A percentile compares a stretch with the other conserved stretches of the same genome.
Evolutionary conservation across 2,888 invertebrate genomes (phyloP).

Genomic region (Chloroclysta siterata): DNA sequence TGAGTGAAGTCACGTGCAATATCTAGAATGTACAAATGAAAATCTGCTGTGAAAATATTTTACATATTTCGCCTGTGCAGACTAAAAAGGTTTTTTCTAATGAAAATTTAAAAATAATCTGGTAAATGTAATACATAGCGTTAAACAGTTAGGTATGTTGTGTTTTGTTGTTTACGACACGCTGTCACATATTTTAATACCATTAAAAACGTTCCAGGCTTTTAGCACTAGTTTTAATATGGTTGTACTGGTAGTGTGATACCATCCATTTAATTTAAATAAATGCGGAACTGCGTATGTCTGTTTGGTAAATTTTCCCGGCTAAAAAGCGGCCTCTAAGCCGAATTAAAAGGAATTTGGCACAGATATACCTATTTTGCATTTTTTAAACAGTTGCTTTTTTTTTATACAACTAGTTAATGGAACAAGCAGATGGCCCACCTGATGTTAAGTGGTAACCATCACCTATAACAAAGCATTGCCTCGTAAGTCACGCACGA

Average conservation of each 20-base stretch:
- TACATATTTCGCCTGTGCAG: neutral
- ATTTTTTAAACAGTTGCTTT: no score
- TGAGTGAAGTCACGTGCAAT: neutral
- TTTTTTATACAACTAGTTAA: no score
- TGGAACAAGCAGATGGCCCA: no score
- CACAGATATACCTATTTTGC: no score
- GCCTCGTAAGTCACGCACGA: no score
- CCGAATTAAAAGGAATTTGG: no score
- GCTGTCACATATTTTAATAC: slow-evolving; percentile 47
- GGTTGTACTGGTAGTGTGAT: neutral
- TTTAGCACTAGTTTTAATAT: slow-evolving; percentile 11
- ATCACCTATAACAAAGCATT: no score
- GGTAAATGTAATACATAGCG: slow-evolving; percentile 20
- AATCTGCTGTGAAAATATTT: neutral
- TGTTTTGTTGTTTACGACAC: slow-evolving; percentile 29
- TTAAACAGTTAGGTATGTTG: slow-evolving; percentile 12
- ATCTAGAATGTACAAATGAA: neutral
- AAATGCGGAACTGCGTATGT: no score
- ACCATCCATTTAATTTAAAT: neutral
- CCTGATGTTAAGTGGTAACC: no score
- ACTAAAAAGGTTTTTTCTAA: slow-evolving; percentile 18
- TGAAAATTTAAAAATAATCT: slow-evolving; percentile 22
- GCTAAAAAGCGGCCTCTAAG: no score
- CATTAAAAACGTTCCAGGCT: slow-evolving; percentile 39
- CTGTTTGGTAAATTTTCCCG: no score